Percentiles rank a stretch among this genome's conserved stretches.
Evolutionary conservation across 2,113 vertebrate species (phyloP).

Genomic region (Etheostoma cragini): DNA sequence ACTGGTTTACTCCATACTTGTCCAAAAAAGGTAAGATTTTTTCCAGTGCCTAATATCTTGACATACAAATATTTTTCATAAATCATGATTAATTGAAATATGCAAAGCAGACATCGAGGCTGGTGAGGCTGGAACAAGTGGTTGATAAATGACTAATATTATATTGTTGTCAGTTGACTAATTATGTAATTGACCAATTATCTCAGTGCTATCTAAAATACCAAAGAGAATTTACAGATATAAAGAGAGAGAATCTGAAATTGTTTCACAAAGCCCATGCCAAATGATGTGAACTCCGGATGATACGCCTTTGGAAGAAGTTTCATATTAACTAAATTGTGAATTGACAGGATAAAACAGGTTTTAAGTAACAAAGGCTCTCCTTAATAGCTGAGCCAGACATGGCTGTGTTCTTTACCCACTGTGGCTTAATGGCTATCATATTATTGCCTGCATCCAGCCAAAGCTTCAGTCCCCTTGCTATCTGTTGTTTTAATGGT

Average conservation of each 20-base stretch:
- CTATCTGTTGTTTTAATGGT: slow-evolving; percentile 76
- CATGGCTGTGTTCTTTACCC: slow-evolving; percentile 67
- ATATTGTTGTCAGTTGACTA: background rate
- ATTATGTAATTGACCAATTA: background rate
- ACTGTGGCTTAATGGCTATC: slow-evolving; percentile 66
- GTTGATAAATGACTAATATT: background rate
- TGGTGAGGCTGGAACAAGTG: background rate
- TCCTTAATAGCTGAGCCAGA: slow-evolving; percentile 47
- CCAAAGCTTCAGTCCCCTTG: slow-evolving; percentile 24
- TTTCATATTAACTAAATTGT: slow-evolving; percentile 11
- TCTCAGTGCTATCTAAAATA: background rate
- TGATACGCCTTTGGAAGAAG: background rate
- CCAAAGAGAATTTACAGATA: background rate
- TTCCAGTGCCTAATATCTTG: too few species aligned
- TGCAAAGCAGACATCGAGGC: background rate
- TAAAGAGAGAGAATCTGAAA: background rate
- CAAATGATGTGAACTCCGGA: slow-evolving; percentile 33
- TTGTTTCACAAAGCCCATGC: background rate
- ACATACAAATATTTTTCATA: too few species aligned
- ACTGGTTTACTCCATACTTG: too few species aligned
- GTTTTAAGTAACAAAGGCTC: slow-evolving; percentile 63
- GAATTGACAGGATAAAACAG: slow-evolving; percentile 21
- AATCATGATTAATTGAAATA: too few species aligned
- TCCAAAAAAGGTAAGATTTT: too few species aligned
- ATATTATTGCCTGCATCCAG: slow-evolving; percentile 57